Evolutionary conservation across 2,797 vertebrate species (phyloP).

Genomic region (Thaleichthys pacificus): DNA sequence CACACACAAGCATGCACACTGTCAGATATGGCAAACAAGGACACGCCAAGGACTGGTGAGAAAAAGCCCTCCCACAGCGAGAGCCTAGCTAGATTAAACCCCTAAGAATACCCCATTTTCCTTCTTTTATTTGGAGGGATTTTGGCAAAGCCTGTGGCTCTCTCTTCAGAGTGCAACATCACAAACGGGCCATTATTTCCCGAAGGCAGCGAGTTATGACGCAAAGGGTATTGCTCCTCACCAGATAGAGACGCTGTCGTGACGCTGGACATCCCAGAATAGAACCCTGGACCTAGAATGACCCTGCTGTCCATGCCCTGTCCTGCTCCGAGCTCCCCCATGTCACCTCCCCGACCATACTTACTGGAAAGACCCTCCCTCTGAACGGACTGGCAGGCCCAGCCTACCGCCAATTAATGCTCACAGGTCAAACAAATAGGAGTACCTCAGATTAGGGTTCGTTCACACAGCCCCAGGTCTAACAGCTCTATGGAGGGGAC

Average conservation of each 20-base stretch:
- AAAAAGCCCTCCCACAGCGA: conserved; percentile 11
- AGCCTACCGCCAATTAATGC: conserved; percentile 55
- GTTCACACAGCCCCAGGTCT: conserved; percentile 62
- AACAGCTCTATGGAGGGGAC: conserved; percentile 32
- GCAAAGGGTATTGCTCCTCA: neutral
- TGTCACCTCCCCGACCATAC: conserved; percentile 23
- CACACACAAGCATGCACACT: neutral
- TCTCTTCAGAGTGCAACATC: conserved; percentile 51
- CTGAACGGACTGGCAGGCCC: conserved; percentile 18
- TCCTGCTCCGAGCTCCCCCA: conserved; percentile 47
- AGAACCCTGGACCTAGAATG: conserved; percentile 17
- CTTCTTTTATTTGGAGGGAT: conserved; percentile 60
- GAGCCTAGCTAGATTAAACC: conserved; percentile 39
- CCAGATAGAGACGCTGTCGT: neutral
- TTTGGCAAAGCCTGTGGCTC: conserved; percentile 54
- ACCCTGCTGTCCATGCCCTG: conserved; percentile 30
- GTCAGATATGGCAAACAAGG: neutral
- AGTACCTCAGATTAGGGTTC: conserved; percentile 47
- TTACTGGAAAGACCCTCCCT: conserved; percentile 46
- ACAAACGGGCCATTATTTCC: neutral
- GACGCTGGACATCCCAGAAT: conserved; percentile 21
- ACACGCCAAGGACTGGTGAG: neutral
- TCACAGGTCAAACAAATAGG: conserved; percentile 50
- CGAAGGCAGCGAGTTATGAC: neutral
- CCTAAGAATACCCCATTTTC: conserved; percentile 39